These are phyloP conservation scores for Actinemys pallida DNA, from an alignment of 2,113 vertebrate genomes.

Conservation along the genomic window DNA sequence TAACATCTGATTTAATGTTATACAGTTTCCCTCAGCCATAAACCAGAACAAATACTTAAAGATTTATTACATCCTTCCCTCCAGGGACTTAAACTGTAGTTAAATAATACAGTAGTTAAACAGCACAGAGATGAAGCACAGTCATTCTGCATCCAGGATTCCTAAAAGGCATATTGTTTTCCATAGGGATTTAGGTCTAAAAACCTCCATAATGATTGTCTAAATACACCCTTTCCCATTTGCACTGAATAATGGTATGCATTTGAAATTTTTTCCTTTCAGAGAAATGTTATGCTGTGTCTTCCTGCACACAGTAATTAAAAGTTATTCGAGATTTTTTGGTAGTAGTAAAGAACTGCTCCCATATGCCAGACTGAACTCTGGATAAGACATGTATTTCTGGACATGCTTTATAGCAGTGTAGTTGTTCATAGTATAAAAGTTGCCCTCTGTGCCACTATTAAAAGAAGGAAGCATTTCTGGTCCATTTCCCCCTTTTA, in stretches of 20 bases:
- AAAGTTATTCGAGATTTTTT: neutral
- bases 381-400: neutral
- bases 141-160: conserved; percentile 66
- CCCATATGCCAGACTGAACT: neutral
- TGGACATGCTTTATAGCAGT: neutral
- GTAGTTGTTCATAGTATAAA: neutral
- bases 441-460: neutral
- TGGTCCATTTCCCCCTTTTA: neutral
- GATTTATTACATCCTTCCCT: conserved; percentile 81
- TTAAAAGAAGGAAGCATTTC: neutral
- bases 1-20: conserved; percentile 74
- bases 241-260: neutral
- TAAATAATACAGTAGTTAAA: conserved; percentile 72
- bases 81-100: conserved; percentile 68
- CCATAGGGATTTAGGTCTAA: conserved; percentile 70
- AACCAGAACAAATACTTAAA: conserved; percentile 79
- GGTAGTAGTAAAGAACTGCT: neutral
- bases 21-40: conserved; percentile 70
- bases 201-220: conserved; percentile 45
- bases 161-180: conserved; percentile 70
- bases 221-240: conserved; percentile 57
- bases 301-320: neutral
- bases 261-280: neutral
- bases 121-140: conserved; percentile 52
- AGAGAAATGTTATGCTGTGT: neutral